phyloP scores from a whole-genome alignment of 1,140 invertebrate species.

The Brachionus rubens region DNA sequence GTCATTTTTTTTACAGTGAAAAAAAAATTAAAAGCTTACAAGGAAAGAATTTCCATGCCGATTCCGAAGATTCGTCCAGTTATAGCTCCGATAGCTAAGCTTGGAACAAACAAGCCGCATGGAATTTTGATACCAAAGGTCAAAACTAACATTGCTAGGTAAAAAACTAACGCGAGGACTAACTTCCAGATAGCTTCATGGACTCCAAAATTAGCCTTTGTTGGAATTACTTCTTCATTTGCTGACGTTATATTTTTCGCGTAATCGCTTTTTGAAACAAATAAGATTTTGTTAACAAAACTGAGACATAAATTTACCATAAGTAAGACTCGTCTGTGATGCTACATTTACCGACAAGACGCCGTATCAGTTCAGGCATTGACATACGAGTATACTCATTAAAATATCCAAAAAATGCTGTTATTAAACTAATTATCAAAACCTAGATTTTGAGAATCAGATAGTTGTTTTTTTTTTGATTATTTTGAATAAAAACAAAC shows the following conservation, averaged over 20 bases:
- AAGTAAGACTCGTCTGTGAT: slow-evolving; percentile 81
- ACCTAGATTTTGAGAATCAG: no score
- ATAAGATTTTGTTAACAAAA: background rate
- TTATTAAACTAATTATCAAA: slow-evolving; percentile 81
- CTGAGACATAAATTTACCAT: slow-evolving; percentile 61
- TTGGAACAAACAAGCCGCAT: slow-evolving; percentile 63
- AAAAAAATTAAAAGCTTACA: slow-evolving; percentile 28
- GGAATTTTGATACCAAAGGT: slow-evolving; percentile 92
- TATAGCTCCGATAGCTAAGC: slow-evolving; percentile 78
- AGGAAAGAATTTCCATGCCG: slow-evolving; percentile 72
- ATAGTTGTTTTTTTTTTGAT: no score
- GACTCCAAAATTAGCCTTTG: slow-evolving; percentile 77
- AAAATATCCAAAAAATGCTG: slow-evolving; percentile 87
- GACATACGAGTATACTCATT: slow-evolving; percentile 94
- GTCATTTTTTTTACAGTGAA: no score
- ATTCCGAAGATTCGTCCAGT: slow-evolving; percentile 93
- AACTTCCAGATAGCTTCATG: slow-evolving; percentile 84
- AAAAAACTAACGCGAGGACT: slow-evolving; percentile 77
- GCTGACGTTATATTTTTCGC: slow-evolving; percentile 49
- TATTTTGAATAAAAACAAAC: slow-evolving; percentile 51
- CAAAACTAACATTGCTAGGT: slow-evolving; percentile 90
- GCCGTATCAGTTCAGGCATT: slow-evolving; percentile 88
- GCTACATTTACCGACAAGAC: slow-evolving; percentile 92
- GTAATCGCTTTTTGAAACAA: slow-evolving; percentile 61
- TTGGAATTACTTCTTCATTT: slow-evolving; percentile 71